Conservation (phyloP, 2,888 invertebrate species). For the Cetonia aurata region DNA sequence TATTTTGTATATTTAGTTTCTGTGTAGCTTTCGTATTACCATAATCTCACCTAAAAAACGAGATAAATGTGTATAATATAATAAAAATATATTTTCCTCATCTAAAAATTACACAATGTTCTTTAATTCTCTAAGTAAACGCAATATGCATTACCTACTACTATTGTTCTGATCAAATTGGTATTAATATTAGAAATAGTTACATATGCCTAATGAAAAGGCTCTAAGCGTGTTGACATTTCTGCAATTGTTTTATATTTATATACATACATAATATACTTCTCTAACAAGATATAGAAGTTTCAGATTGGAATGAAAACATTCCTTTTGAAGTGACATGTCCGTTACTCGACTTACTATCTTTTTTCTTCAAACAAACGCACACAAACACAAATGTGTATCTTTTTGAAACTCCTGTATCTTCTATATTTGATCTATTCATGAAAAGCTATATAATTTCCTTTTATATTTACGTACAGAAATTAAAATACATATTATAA, state of each 20-base stretch:
- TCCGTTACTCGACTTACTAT: slow-evolving; percentile 3
- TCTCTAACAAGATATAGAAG: slow-evolving; percentile 25
- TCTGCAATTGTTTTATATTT: slow-evolving; percentile 47
- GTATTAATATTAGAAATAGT: slow-evolving; percentile 20
- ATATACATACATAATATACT: slow-evolving; percentile 22
- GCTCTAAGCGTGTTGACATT: slow-evolving; percentile 47
- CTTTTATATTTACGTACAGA: slow-evolving; percentile 12
- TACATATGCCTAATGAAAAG: slow-evolving; percentile 24
- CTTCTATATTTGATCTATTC: slow-evolving; percentile 19
- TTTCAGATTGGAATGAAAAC: slow-evolving; percentile 19
- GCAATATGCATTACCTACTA: slow-evolving; percentile 11
- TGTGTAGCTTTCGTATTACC: neutral
- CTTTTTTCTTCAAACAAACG: neutral
- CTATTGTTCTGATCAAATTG: slow-evolving; percentile 8
- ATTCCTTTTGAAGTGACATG: neutral
- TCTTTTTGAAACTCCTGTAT: slow-evolving; percentile 24
- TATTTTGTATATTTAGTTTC: neutral
- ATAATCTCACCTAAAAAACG: slow-evolving; percentile 7
- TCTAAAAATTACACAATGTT: slow-evolving; percentile 14
- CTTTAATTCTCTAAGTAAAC: slow-evolving; percentile 8
- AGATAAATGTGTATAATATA: slow-evolving; percentile 24
- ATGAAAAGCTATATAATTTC: slow-evolving; percentile 33
- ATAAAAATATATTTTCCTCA: slow-evolving; percentile 29
- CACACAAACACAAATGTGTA: neutral
- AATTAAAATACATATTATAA: slow-evolving; percentile 12